These are phyloP conservation scores for Drosophila anceps DNA, from an alignment of 2,888 invertebrate genomes.

Conservation along the genomic window DNA sequence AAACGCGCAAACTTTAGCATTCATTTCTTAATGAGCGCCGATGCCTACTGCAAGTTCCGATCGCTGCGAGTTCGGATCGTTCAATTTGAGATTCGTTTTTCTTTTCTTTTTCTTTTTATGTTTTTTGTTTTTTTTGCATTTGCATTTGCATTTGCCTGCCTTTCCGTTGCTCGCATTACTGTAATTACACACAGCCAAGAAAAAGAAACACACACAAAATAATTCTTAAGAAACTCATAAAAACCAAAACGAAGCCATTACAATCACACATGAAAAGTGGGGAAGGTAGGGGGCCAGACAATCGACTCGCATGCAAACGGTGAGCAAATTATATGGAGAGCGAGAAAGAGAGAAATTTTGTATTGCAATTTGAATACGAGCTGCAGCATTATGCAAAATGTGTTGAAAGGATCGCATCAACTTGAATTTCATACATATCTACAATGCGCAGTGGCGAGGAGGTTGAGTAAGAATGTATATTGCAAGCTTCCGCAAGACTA, in stretches of 20 bases:
- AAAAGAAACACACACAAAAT: slow-evolving; percentile 44
- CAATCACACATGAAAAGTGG: slow-evolving; percentile 65
- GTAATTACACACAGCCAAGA: slow-evolving; percentile 80
- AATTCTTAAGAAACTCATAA: slow-evolving; percentile 75
- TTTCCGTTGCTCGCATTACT: slow-evolving; percentile 72
- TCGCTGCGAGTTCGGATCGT: slow-evolving; percentile 45
- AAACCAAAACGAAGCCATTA: slow-evolving; percentile 74
- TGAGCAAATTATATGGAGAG: slow-evolving; percentile 54
- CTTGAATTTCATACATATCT: neutral
- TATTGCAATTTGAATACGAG: slow-evolving; percentile 70
- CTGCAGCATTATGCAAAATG: slow-evolving; percentile 19
- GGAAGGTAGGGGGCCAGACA: neutral
- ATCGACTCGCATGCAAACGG: slow-evolving; percentile 40
- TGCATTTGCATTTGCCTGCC: slow-evolving; percentile 49
- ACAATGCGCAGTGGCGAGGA: neutral
- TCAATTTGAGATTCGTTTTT: slow-evolving; percentile 67
- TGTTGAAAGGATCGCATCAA: slow-evolving; percentile 9
- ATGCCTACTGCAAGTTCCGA: slow-evolving; percentile 50
- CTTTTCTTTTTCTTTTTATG: slow-evolving; percentile 30
- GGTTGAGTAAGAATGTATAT: neutral
- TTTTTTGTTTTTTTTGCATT: no score
- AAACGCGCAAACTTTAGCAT: slow-evolving; percentile 34
- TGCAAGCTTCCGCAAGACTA: neutral
- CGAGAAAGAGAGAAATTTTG: slow-evolving; percentile 40
- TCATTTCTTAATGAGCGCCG: slow-evolving; percentile 64